These are phyloP conservation scores for Rhea americana DNA, from an alignment of 2,113 vertebrate species.

Conservation along the genomic window DNA sequence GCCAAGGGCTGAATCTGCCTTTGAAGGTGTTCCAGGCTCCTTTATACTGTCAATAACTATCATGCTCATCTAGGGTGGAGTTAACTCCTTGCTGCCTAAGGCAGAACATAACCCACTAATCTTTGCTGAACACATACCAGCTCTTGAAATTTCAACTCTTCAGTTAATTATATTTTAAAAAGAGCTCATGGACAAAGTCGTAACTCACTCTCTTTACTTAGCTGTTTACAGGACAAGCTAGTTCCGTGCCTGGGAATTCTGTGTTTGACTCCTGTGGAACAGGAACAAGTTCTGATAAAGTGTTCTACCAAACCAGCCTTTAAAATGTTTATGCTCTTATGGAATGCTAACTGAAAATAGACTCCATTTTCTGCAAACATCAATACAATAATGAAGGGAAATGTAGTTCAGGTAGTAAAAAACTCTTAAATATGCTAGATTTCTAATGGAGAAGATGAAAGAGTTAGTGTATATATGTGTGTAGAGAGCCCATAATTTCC, in stretches of 20 bases:
- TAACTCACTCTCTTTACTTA: neutral
- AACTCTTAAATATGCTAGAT: neutral
- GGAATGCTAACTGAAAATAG: neutral
- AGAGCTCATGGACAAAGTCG: neutral
- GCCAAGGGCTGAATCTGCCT: neutral
- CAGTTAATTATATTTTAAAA: neutral
- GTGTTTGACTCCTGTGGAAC: neutral
- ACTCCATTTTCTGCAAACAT: neutral
- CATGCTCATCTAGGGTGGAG: fast-evolving
- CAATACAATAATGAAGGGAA: neutral
- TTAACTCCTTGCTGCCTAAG: neutral
- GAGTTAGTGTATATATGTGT: neutral
- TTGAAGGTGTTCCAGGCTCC: neutral
- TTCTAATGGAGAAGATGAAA: neutral
- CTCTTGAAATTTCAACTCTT: neutral
- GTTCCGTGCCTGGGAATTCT: neutral
- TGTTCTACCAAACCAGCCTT: neutral
- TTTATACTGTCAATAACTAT: neutral
- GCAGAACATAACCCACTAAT: neutral
- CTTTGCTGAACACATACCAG: neutral
- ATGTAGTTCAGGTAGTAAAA: neutral
- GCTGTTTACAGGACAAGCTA: neutral
- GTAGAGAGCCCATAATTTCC: neutral
- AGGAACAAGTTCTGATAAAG: neutral
- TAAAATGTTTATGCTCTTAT: neutral